These are phyloP conservation scores for Chloromyia formosa DNA, from an alignment of 2,888 invertebrate species.

Conservation along the genomic window DNA sequence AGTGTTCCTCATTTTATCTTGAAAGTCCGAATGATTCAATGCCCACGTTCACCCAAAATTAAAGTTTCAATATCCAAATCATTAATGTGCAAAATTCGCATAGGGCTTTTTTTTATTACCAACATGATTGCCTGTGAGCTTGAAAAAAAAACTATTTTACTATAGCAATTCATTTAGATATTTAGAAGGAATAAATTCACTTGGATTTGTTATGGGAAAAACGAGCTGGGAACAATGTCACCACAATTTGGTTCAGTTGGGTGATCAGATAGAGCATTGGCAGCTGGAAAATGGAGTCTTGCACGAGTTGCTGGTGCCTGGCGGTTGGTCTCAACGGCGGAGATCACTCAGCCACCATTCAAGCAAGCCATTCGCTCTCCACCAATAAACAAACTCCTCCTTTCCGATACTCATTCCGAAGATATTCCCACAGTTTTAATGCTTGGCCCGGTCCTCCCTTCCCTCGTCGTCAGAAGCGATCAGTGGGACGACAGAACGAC, in stretches of 20 bases:
- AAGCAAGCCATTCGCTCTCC: slow-evolving; percentile 43
- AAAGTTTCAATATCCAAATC: too few relatives aligned
- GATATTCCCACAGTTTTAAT: slow-evolving; percentile 38
- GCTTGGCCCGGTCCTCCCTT: neutral
- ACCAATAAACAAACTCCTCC: slow-evolving; percentile 49
- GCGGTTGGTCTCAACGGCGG: slow-evolving; percentile 16
- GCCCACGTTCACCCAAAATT: too few relatives aligned
- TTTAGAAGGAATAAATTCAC: too few relatives aligned
- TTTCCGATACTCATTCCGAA: slow-evolving; percentile 27
- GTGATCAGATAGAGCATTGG: neutral
- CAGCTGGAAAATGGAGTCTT: slow-evolving; percentile 32
- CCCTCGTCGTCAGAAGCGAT: neutral
- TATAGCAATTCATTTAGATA: too few relatives aligned
- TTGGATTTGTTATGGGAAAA: too few relatives aligned
- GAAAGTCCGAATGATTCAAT: neutral
- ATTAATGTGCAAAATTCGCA: too few relatives aligned
- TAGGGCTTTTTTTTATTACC: too few relatives aligned
- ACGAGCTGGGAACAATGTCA: too few relatives aligned
- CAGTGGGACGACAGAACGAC: neutral
- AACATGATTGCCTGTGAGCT: too few relatives aligned
- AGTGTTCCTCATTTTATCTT: neutral
- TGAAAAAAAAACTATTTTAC: too few relatives aligned
- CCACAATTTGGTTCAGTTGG: too few relatives aligned
- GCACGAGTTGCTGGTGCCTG: neutral
- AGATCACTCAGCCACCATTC: slow-evolving; percentile 49